These are phyloP conservation scores for Pteria penguin DNA, from an alignment of 2,888 invertebrate genomes.

Conservation along the genomic window DNA sequence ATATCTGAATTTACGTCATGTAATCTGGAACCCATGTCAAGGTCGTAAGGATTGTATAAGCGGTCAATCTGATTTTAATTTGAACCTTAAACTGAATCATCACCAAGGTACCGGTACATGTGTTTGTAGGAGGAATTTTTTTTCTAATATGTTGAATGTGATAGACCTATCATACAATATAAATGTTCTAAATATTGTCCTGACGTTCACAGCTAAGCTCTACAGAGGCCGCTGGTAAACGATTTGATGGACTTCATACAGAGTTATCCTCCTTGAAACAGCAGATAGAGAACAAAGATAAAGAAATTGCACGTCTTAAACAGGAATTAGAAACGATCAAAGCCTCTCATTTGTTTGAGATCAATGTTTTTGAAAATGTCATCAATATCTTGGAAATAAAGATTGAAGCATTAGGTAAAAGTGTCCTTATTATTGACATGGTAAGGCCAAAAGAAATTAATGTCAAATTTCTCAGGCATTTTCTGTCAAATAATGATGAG, in stretches of 20 bases:
- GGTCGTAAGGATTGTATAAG: no score
- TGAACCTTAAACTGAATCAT: no score
- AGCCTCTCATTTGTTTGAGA: conserved; percentile 26
- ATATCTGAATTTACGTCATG: no score
- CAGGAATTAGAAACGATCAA: conserved; percentile 33
- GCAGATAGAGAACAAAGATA: conserved; percentile 42
- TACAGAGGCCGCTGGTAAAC: conserved; percentile 38
- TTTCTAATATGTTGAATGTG: conserved; percentile 4
- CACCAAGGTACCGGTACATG: no score
- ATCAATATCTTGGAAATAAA: conserved; percentile 17
- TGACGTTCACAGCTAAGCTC: conserved; percentile 11
- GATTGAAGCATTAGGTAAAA: conserved; percentile 13
- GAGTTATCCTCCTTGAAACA: conserved; percentile 43
- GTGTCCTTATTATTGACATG: no score
- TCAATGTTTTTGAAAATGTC: conserved; percentile 34
- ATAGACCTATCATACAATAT: no score
- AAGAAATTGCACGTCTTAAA: conserved; percentile 40
- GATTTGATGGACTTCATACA: conserved; percentile 43
- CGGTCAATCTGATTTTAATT: no score
- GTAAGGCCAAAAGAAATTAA: no score
- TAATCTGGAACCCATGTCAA: no score
- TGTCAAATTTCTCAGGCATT: no score
- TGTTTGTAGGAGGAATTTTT: no score
- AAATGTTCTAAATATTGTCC: not conserved
- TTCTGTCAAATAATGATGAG: not conserved